Evolutionary conservation across 1,140 invertebrate genomes (phyloP).

Genomic region (Drosophila bocqueti): DNA sequence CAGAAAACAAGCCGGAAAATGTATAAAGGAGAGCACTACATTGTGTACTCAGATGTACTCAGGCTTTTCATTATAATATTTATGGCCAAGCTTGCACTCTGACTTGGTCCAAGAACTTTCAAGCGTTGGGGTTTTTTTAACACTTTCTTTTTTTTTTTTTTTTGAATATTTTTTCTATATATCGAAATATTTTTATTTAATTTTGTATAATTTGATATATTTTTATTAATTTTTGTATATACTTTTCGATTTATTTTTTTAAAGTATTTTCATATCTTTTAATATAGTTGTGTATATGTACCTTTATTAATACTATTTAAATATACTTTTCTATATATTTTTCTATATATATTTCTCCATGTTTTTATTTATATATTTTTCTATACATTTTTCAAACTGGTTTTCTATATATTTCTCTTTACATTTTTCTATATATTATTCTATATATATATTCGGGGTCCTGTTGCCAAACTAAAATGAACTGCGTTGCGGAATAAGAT

Average conservation of each 20-base stretch:
- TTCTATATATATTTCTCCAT: background rate
- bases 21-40: background rate
- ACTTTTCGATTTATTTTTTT: background rate
- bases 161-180: no score
- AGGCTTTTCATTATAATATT: slow-evolving; percentile 4
- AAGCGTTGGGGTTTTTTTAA: background rate
- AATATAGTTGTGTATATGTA: no score
- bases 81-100: background rate
- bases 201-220: no score
- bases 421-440: background rate
- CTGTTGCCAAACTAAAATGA: slow-evolving; percentile 20
- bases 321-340: background rate
- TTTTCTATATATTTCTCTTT: background rate
- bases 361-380: no score
- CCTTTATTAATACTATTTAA: no score
- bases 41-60: background rate
- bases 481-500: slow-evolving; percentile 31
- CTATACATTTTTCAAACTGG: no score
- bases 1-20: background rate
- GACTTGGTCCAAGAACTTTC: background rate
- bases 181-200: no score
- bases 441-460: background rate
- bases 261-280: background rate
- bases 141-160: no score
- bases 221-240: background rate